These are phyloP conservation scores for Sphaerodactylus townsendi DNA, from an alignment of 2,113 vertebrate genomes.

Conservation along the genomic window DNA sequence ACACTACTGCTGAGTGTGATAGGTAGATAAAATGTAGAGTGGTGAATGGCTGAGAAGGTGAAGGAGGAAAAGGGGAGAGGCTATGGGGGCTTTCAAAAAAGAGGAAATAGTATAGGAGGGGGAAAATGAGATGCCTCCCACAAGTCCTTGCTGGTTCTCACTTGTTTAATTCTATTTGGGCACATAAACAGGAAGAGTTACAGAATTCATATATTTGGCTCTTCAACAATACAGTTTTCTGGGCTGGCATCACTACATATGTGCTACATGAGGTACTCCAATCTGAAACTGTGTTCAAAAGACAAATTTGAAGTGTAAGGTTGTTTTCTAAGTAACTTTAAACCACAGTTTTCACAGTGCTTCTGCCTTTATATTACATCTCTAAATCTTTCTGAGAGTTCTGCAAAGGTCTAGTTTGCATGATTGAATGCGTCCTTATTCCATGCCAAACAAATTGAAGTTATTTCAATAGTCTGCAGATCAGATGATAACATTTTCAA, in stretches of 20 bases:
- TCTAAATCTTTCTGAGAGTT: constrained; percentile 48
- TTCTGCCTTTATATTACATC: constrained; percentile 28
- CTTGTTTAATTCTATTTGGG: background rate
- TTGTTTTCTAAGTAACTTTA: constrained; percentile 28
- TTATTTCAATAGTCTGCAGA: constrained; percentile 47
- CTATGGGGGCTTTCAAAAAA: no score
- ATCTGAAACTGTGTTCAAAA: constrained; percentile 32
- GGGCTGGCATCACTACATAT: background rate
- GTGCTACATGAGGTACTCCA: constrained; percentile 14
- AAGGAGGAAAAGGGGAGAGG: no score
- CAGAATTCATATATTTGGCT: background rate
- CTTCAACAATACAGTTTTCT: background rate
- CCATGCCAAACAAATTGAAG: constrained; percentile 23
- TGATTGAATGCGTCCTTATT: constrained; percentile 22
- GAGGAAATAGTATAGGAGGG: no score
- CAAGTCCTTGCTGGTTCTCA: no score
- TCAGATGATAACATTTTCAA: constrained; percentile 56
- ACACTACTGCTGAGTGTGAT: no score
- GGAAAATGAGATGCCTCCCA: no score
- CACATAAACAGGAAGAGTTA: constrained; percentile 11
- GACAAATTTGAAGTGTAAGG: constrained; percentile 10
- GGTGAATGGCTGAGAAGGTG: no score
- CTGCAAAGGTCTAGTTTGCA: constrained; percentile 10
- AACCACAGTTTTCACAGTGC: constrained; percentile 1
- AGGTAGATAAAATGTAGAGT: no score